Conservation (phyloP, 2,797 vertebrate species). For the Apogon hyalosoma region DNA sequence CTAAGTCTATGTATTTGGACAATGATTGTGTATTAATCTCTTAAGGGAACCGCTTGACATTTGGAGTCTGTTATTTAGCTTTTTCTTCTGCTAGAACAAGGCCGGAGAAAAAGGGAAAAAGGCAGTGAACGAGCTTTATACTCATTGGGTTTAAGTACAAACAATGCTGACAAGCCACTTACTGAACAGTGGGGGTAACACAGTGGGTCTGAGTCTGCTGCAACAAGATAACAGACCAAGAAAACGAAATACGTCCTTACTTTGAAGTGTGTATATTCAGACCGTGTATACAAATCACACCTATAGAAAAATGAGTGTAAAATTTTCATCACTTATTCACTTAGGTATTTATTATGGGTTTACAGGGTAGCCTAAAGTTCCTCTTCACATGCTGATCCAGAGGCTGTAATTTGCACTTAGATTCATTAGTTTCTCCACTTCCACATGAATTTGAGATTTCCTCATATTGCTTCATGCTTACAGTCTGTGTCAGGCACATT, state of each 20-base stretch:
- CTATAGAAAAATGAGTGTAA: background rate
- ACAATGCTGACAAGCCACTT: constrained; percentile 66
- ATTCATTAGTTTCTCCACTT: constrained; percentile 5
- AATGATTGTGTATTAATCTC: constrained; percentile 36
- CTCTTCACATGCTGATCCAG: background rate
- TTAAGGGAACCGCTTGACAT: constrained; percentile 67
- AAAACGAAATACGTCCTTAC: constrained; percentile 7
- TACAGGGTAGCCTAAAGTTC: too few species aligned
- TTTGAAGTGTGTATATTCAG: too few species aligned
- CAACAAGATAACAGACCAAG: constrained; percentile 51
- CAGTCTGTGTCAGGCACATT: constrained; percentile 3
- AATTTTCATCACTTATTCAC: background rate
- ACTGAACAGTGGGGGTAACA: constrained; percentile 33
- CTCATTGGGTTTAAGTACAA: constrained; percentile 54
- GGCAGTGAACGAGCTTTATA: constrained; percentile 41
- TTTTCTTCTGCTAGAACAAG: constrained; percentile 14
- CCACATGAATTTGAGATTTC: constrained; percentile 25
- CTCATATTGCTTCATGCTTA: constrained; percentile 43
- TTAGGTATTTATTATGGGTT: background rate
- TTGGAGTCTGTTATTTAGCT: constrained; percentile 49
- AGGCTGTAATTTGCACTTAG: constrained; percentile 6
- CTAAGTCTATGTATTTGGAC: constrained; percentile 16
- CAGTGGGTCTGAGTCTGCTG: constrained; percentile 52
- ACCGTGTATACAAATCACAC: background rate
- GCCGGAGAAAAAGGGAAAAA: constrained; percentile 18